Evolutionary conservation across 1,140 invertebrate genomes (phyloP).

Genomic region (Penaeus chinensis): DNA sequence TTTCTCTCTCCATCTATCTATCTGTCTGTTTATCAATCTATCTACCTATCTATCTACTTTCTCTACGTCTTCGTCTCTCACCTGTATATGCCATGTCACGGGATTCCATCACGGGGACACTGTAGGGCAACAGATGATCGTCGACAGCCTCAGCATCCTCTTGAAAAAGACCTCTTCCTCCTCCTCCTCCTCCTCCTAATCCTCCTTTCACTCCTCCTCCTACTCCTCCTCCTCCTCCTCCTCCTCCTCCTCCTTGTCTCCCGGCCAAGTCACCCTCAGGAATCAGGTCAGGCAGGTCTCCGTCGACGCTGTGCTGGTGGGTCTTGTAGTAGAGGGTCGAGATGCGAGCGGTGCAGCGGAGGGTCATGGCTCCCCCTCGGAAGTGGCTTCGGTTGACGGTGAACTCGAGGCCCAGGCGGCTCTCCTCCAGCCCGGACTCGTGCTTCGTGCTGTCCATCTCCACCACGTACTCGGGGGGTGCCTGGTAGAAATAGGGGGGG

Average conservation of each 20-base stretch:
- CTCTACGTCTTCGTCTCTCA: neutral
- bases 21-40: too few relatives aligned
- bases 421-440: neutral
- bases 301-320: slow-evolving; percentile 24
- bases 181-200: too few relatives aligned
- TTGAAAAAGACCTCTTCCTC: too few relatives aligned
- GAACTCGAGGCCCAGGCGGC: slow-evolving; percentile 12
- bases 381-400: neutral
- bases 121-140: slow-evolving; percentile 7
- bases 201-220: too few relatives aligned
- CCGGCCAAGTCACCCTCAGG: too few relatives aligned
- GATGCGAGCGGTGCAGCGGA: slow-evolving; percentile 8
- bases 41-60: neutral
- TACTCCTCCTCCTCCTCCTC: too few relatives aligned
- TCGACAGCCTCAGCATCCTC: too few relatives aligned
- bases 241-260: too few relatives aligned
- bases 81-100: neutral
- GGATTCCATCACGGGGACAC: slow-evolving; percentile 23
- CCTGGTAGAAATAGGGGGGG: neutral
- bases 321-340: slow-evolving; percentile 25
- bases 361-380: slow-evolving; percentile 18
- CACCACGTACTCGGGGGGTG: neutral
- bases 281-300: neutral
- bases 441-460: neutral
- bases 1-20: neutral